Evolutionary conservation across 2,888 invertebrate species (phyloP).

Genomic region (Ormyrus labotus): DNA sequence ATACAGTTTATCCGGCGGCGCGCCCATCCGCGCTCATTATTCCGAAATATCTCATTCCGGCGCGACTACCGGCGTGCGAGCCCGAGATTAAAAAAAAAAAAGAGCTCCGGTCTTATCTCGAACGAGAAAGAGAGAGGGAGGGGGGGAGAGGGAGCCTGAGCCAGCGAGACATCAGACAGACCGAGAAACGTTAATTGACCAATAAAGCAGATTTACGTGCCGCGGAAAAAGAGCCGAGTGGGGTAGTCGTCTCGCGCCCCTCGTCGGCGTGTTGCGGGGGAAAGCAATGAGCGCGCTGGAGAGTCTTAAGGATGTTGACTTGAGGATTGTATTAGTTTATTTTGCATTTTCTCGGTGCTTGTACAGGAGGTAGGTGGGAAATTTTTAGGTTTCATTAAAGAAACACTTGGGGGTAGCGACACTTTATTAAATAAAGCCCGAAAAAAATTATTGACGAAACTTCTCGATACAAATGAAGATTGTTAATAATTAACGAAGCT

Average conservation of each 20-base stretch:
- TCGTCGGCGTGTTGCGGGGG: slow-evolving; percentile 64
- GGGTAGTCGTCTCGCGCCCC: slow-evolving; percentile 36
- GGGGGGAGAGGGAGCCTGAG: slow-evolving; percentile 31
- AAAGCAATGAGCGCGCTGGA: not conserved
- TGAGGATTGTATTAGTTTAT: too few species aligned
- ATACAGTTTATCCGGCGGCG: slow-evolving; percentile 74
- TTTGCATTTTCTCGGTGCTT: too few species aligned
- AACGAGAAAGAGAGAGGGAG: not conserved
- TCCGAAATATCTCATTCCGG: slow-evolving; percentile 74
- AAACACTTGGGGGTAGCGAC: too few species aligned
- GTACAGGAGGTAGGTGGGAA: too few species aligned
- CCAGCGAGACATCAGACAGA: slow-evolving; percentile 53
- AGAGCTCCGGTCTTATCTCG: slow-evolving; percentile 25
- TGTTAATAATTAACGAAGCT: too few species aligned
- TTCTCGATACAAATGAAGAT: too few species aligned
- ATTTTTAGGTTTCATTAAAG: too few species aligned
- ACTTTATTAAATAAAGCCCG: too few species aligned
- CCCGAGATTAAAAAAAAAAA: slow-evolving; percentile 23
- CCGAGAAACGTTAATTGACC: slow-evolving; percentile 73
- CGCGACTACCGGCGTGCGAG: slow-evolving; percentile 51
- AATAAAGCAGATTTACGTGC: slow-evolving; percentile 73
- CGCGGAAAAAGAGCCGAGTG: slow-evolving; percentile 61
- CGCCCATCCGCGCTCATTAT: slow-evolving; percentile 75
- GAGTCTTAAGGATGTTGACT: too few species aligned
- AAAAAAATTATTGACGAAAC: too few species aligned